A percentile compares a stretch with the other conserved stretches of the same genome.
Evolutionary conservation across 2,797 vertebrate species (phyloP).

Genomic region (Linurgus olivaceus): DNA sequence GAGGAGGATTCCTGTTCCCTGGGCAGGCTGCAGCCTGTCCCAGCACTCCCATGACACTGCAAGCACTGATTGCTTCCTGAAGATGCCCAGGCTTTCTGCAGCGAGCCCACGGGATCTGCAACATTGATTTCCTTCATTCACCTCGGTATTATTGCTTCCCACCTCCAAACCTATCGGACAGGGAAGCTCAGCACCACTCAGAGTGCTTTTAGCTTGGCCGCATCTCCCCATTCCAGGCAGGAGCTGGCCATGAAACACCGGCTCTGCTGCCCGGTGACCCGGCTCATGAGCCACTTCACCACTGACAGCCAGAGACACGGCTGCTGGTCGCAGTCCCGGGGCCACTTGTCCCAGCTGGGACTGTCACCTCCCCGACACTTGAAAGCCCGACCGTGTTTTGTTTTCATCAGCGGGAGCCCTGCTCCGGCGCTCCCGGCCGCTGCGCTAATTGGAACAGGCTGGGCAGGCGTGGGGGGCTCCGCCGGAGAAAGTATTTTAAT

Average conservation of each 20-base stretch:
- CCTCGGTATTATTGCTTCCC: fast-evolving
- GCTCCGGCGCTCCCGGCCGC: not conserved
- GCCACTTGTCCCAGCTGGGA: not conserved
- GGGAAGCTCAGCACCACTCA: not conserved
- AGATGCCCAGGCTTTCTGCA: not conserved
- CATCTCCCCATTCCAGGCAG: not conserved
- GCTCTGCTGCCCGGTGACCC: not conserved
- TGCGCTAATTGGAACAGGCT: conserved; percentile 30
- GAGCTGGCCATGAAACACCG: not conserved
- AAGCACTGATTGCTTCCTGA: not conserved
- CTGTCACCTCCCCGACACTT: not conserved
- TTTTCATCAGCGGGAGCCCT: conserved; percentile 23
- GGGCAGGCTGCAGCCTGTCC: not conserved
- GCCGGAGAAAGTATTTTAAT: conserved; percentile 50
- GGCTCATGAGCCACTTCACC: fast-evolving
- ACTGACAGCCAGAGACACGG: not conserved
- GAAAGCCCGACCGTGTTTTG: conserved; percentile 26
- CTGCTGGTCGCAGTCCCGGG: not conserved
- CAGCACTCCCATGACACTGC: not conserved
- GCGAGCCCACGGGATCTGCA: not conserved
- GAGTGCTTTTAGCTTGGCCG: not conserved
- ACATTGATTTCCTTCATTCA: not conserved
- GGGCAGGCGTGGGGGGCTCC: conserved; percentile 5
- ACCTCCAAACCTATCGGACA: not conserved
- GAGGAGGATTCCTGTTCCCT: not conserved